A percentile compares a stretch with the other conserved stretches of the same genome.
Conservation (phyloP, 2,797 vertebrate species). For the Trematomus bernacchii region DNA sequence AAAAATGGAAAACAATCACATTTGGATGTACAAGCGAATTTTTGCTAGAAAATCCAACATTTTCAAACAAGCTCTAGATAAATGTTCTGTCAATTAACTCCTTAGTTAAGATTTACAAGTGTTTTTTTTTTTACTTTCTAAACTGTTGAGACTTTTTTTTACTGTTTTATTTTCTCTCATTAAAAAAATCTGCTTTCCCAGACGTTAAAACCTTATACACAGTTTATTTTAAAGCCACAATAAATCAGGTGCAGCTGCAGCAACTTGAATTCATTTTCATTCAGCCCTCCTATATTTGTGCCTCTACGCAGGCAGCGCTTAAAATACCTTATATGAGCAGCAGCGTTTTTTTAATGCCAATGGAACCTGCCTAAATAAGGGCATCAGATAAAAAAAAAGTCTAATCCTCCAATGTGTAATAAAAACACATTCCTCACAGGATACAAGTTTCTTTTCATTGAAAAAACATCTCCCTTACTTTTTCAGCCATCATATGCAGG, state of each 20-base stretch:
- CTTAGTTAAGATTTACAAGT: too few species aligned
- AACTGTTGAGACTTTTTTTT: neutral
- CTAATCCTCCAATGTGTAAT: too few species aligned
- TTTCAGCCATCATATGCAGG: conserved; percentile 96
- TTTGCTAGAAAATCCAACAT: too few species aligned
- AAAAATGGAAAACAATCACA: too few species aligned
- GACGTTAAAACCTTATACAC: neutral
- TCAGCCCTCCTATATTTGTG: neutral
- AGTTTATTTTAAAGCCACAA: neutral
- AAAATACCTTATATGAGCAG: neutral
- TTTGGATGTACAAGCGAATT: too few species aligned
- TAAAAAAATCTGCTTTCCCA: neutral
- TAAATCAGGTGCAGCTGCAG: neutral
- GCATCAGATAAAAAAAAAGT: too few species aligned
- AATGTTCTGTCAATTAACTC: too few species aligned
- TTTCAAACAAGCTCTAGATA: too few species aligned
- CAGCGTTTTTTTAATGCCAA: neutral
- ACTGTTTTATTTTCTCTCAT: neutral
- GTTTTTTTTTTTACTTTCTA: neutral
- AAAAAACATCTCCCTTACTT: conserved; percentile 80
- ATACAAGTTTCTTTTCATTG: neutral
- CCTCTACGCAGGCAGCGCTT: neutral
- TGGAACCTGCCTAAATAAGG: neutral
- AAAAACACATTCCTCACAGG: neutral
- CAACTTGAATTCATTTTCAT: neutral